Evolutionary conservation across 2,797 vertebrate species (phyloP), one percentile per base, ranked within the genome.

Genomic region (Chromis chromis): DNA sequence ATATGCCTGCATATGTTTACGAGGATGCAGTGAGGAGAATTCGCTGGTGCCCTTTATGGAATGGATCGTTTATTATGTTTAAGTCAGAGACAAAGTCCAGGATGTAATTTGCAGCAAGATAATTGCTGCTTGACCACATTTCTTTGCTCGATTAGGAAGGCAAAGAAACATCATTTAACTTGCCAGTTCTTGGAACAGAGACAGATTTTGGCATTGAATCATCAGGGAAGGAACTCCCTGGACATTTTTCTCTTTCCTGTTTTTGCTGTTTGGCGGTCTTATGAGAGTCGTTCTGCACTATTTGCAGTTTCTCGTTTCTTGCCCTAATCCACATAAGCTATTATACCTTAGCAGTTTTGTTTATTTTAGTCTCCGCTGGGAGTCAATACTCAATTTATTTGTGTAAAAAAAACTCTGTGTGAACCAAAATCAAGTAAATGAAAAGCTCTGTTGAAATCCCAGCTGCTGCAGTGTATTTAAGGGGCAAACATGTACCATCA

Each of bases 41-140:
- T 74, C 33, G n/a, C 63, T 46, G 57, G 70, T 64, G 28, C 53
- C 58, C 53, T 36, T 11, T 16, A 14, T 78, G 63, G 63, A 70
- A 48, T 11, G 61, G 63, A 62, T 57, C 9, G 8, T 83, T 81
- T 80, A 69, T 79, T 77, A 60, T 74, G 58, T 65, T 70, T 31
- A 76, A 76, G 74, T 79, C 65, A 76, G 44, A 57, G 24, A 46
- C 70, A 78, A 54, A 9, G 28, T 25, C 40, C 78, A 81, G 82
- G 74, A 88, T 77, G 72, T 70, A 58, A 85, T 89, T 88, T 87
- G 28, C 58, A 56, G n/a, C 74, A 55, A 64, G 77, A 76, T 85
- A 84, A 90, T 82, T 74, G 65, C 74, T 70, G 74, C 74, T 78
- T 71, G 72, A 83, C 84, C 78, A 70, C 80, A 76, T 82, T 83